Base-by-base conservation (phyloP, 92 coral and sea anemone genomes). In the Heliopora coerulea region DNA sequence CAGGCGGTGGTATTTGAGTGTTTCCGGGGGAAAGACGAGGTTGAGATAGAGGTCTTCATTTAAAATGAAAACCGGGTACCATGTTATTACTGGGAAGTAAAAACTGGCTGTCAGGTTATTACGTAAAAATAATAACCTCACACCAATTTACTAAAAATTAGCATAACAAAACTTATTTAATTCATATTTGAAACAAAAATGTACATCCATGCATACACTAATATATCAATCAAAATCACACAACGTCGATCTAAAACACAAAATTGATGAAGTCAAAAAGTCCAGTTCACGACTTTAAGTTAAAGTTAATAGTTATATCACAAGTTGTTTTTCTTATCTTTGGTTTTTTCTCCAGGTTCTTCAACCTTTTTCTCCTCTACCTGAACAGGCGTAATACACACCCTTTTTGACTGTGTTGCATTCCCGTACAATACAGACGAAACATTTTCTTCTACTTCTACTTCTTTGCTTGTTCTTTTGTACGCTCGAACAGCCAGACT, bases 401-500 rank as follows among this genome's bases (percentile, higher is more conserved):
- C n/a, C 1, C 20, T 30, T 61, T 61, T 61, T 61, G 6, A 10
- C 39, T 19, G 7, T 28, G 68, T 61, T 24, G 23, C 28, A 61
- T 77, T 40, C 37, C 82, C 82, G 62, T 78, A 65, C 0, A 78
- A 73, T 42, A 78, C 65, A 0, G 69, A 50, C 13, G 75, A 78
- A 29, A 78, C 83, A 18, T 7, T 62, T 32, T 65, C 60, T 39
- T 65, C 35, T 37, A 50, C n/a, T n/a, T n/a, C n/a, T n/a, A n/a
- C n/a, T n/a, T n/a, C n/a, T 31, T 73, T 6, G 44, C 75, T 65
- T 28, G 76, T 66, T 46, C 82, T 39, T 62, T 78, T 78, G 59
- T 78, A 78, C 13, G 75, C 69, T 54, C 76, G 42, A 10, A 65
- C 67, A 52, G 81, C 81, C 28, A 40, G 52, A 59, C 81, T 76